A percentile compares a stretch with the other conserved stretches of the same genome.
These are phyloP conservation scores for Nemapogon koenigi DNA, from an alignment of 2,888 invertebrate genomes.

Conservation along the genomic window DNA sequence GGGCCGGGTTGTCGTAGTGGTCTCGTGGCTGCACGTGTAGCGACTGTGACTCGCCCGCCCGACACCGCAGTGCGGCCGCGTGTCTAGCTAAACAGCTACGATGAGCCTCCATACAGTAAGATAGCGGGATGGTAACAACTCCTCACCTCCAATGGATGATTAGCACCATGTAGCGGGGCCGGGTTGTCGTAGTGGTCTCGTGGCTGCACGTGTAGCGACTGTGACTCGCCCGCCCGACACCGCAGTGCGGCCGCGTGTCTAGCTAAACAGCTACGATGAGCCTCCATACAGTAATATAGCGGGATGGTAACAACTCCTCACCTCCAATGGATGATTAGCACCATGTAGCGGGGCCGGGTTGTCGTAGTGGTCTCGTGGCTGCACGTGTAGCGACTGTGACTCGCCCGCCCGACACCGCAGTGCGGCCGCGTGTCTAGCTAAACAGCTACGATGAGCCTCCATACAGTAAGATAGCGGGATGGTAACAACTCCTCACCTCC, in stretches of 20 bases:
- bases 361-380: slow-evolving; percentile 91
- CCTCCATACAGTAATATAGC: too few relatives aligned
- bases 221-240: slow-evolving; percentile 74
- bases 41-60: slow-evolving; percentile 73
- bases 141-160: too few relatives aligned
- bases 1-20: slow-evolving; percentile 79
- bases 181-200: slow-evolving; percentile 88
- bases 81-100: too few relatives aligned
- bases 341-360: slow-evolving; percentile 65
- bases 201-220: slow-evolving; percentile 85
- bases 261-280: too few relatives aligned
- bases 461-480: too few relatives aligned
- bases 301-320: too few relatives aligned
- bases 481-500: too few relatives aligned
- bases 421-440: slow-evolving; percentile 81
- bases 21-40: slow-evolving; percentile 91
- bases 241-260: slow-evolving; percentile 85
- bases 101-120: too few relatives aligned
- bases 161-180: too few relatives aligned
- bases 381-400: slow-evolving; percentile 80
- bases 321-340: too few relatives aligned
- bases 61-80: slow-evolving; percentile 82
- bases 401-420: slow-evolving; percentile 78
- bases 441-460: too few relatives aligned
- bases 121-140: too few relatives aligned